Conservation (phyloP, 2,113 vertebrate genomes). For the Amblyornis subalaris region DNA sequence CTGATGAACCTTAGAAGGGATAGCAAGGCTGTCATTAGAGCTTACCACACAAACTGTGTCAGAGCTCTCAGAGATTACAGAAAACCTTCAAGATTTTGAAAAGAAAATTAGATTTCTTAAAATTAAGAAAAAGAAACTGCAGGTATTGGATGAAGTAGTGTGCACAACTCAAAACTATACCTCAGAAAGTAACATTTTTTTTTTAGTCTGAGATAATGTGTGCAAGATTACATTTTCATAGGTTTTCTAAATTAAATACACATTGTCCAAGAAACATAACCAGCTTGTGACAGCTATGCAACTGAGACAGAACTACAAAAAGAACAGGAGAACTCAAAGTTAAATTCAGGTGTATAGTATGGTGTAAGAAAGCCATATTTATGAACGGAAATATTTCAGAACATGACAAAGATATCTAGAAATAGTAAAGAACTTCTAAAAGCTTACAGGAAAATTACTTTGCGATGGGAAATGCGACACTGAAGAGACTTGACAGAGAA, state of each 20-base stretch:
- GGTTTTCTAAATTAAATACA: background rate
- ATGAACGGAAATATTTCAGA: background rate
- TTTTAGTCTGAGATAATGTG: background rate
- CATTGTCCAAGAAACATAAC: background rate
- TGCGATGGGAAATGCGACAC: background rate
- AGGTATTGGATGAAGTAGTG: background rate
- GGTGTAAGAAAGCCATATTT: background rate
- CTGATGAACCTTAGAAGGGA: background rate
- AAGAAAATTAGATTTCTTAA: background rate
- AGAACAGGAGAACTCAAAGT: background rate
- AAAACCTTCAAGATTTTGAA: background rate
- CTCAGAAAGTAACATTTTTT: background rate
- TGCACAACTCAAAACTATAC: background rate
- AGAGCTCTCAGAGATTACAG: background rate
- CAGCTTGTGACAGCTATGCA: background rate
- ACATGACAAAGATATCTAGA: background rate
- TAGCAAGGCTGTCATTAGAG: background rate
- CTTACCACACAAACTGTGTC: background rate
- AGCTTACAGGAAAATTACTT: background rate
- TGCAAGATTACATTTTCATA: background rate
- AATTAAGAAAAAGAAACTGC: background rate
- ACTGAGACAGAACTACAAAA: background rate
- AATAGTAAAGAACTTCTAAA: background rate
- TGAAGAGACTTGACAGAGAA: background rate
- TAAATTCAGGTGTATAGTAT: background rate